Percentiles rank a stretch among this genome's conserved stretches.
Conservation (phyloP, 2,888 invertebrate species). For the Sacculina carcini region DNA sequence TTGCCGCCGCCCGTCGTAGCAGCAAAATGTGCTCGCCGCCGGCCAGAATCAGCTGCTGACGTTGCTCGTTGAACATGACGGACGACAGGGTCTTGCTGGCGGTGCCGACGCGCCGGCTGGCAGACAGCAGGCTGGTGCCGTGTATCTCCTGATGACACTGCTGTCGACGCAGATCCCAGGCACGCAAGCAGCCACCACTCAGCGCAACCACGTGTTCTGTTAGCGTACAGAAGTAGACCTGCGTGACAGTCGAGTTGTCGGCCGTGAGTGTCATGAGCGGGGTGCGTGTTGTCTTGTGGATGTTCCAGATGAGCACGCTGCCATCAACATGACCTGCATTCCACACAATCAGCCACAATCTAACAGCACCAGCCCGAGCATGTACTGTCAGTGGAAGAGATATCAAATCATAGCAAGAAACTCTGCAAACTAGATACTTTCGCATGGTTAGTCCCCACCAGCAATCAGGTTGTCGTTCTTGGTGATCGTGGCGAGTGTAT, state of each 20-base stretch:
- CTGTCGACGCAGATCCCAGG: slow-evolving; percentile 44
- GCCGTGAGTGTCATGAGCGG: slow-evolving; percentile 45
- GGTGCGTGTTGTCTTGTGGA: too few relatives aligned
- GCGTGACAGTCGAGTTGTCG: too few relatives aligned
- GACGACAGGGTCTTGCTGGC: neutral
- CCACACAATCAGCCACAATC: slow-evolving; percentile 36
- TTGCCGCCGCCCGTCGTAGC: too few relatives aligned
- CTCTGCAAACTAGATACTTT: too few relatives aligned
- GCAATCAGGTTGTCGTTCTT: too few relatives aligned
- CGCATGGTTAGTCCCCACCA: too few relatives aligned
- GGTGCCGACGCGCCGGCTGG: neutral
- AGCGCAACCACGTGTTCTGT: too few relatives aligned
- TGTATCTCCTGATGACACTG: slow-evolving; percentile 33
- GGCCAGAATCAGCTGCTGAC: slow-evolving; percentile 37
- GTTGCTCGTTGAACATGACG: slow-evolving; percentile 33
- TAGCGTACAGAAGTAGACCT: too few relatives aligned
- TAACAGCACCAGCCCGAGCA: too few relatives aligned
- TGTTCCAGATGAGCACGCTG: slow-evolving; percentile 34
- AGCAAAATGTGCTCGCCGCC: too few relatives aligned
- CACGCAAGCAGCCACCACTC: slow-evolving; percentile 43
- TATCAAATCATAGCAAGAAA: too few relatives aligned
- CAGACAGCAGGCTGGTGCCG: slow-evolving; percentile 3
- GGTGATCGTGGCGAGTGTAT: slow-evolving; percentile 20
- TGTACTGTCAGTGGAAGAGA: too few relatives aligned
- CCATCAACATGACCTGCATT: slow-evolving; percentile 47